These are phyloP conservation scores for Dendroctonus valens DNA, from an alignment of 1,140 invertebrate species.

Conservation along the genomic window DNA sequence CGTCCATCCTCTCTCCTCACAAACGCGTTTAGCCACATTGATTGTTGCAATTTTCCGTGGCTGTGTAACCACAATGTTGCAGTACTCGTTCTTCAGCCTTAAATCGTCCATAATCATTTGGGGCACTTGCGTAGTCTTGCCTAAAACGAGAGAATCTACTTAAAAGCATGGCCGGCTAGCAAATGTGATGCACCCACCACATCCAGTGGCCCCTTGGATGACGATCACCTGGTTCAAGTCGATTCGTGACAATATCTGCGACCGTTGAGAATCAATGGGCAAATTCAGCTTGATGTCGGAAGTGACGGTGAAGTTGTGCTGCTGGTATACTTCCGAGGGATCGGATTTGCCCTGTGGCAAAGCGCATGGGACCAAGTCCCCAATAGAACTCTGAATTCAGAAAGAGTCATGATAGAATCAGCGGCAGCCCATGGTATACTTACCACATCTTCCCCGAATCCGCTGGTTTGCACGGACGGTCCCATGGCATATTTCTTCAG, in stretches of 20 bases:
- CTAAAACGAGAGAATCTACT: conserved; percentile 81
- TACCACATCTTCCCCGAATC: conserved; percentile 13
- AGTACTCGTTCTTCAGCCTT: conserved; percentile 55
- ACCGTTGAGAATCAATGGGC: conserved; percentile 38
- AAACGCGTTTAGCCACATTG: conserved; percentile 81
- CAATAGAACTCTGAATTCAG: conserved; percentile 16
- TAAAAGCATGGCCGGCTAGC: conserved; percentile 58
- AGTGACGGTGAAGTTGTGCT: conserved; percentile 37
- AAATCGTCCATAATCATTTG: conserved; percentile 83
- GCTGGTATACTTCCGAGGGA: conserved; percentile 27
- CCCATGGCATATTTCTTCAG: conserved; percentile 26
- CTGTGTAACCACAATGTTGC: conserved; percentile 85
- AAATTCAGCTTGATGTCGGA: conserved; percentile 34
- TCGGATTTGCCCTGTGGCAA: conserved; percentile 17
- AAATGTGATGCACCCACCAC: conserved; percentile 45
- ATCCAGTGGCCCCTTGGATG: conserved; percentile 86
- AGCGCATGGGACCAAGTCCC: conserved; percentile 21
- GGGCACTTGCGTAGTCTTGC: conserved; percentile 79
- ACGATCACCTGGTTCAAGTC: conserved; percentile 58
- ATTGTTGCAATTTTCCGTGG: conserved; percentile 89
- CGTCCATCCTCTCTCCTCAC: conserved; percentile 74
- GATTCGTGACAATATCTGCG: conserved; percentile 27
- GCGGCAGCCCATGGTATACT: background rate
- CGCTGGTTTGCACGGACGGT: background rate
- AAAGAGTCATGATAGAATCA: conserved; percentile 9